Conservation (phyloP, 2,113 vertebrate species). For the Scopus umbretta region DNA sequence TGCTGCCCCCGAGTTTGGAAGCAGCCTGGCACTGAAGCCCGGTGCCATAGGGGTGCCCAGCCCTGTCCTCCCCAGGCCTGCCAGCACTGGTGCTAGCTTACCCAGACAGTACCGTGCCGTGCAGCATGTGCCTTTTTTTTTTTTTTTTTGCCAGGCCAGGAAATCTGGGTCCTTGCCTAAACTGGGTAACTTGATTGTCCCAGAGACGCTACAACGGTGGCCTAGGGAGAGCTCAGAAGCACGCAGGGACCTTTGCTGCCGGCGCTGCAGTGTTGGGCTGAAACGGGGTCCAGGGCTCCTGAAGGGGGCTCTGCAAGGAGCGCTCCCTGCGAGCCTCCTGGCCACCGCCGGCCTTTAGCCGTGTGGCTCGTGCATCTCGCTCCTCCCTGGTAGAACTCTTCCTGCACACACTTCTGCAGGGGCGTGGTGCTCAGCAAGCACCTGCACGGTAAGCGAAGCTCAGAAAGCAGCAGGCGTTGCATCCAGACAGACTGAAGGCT, state of each 20-base stretch:
- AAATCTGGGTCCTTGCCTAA: neutral
- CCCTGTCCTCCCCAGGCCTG: neutral
- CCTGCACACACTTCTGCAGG: neutral
- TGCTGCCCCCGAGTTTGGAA: neutral
- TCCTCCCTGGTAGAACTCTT: neutral
- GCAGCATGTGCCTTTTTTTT: too few relatives aligned
- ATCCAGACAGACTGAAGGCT: rapidly evolving
- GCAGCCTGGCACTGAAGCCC: neutral
- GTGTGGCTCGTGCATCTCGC: neutral
- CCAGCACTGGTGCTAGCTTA: neutral
- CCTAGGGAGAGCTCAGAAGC: neutral
- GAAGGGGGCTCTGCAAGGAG: rapidly evolving
- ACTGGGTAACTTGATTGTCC: rapidly evolving
- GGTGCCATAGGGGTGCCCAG: neutral
- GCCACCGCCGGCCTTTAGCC: too few relatives aligned
- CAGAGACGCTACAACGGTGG: neutral
- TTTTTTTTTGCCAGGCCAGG: neutral
- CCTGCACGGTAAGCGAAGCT: rapidly evolving
- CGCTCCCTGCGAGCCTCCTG: neutral
- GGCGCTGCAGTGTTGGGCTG: neutral
- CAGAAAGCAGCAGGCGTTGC: neutral
- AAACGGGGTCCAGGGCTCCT: neutral
- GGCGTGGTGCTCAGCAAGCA: rapidly evolving
- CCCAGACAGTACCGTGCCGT: neutral
- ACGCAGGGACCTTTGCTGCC: neutral